Evolutionary conservation across 1,140 invertebrate species (phyloP).

Genomic region (Laupala kohalensis): DNA sequence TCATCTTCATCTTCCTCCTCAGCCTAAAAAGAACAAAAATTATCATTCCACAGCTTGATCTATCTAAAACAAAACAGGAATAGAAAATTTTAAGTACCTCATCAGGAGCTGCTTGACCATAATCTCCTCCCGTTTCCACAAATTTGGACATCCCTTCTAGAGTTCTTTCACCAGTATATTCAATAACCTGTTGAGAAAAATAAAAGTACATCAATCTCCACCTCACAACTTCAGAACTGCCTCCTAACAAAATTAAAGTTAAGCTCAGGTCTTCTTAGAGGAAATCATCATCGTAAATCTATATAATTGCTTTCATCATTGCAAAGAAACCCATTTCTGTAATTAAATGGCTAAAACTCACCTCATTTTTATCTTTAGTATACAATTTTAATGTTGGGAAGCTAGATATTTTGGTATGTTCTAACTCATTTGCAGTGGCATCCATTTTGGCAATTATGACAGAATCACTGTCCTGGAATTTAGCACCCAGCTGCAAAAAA

Average conservation of each 20-base stretch:
- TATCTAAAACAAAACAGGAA: not conserved
- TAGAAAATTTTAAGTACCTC: constrained; percentile 35
- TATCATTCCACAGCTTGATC: not conserved
- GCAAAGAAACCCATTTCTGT: not conserved
- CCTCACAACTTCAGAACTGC: not conserved
- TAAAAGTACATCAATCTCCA: not conserved
- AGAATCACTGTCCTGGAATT: constrained; percentile 71
- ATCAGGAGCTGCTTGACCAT: constrained; percentile 44
- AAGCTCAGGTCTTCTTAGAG: not conserved
- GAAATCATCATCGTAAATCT: not conserved
- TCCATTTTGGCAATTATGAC: constrained; percentile 98
- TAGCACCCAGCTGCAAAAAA: constrained; percentile 53
- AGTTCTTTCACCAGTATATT: constrained; percentile 91
- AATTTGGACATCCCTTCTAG: constrained; percentile 88
- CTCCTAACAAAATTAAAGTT: not conserved
- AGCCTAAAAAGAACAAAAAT: constrained; percentile 25
- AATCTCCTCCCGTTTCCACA: constrained; percentile 59
- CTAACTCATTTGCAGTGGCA: constrained; percentile 91
- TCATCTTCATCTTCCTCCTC: constrained; percentile 51
- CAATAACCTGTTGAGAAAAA: constrained; percentile 47
- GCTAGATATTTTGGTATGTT: constrained; percentile 83
- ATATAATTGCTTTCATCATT: not conserved
- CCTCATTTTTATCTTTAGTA: constrained; percentile 83
- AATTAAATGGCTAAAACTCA: constrained; percentile 26
- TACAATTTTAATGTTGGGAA: constrained; percentile 97